Conservation (phyloP, 37 sponge, comb jelly and placozoan species). For the Aplysina aerophoba region DNA sequence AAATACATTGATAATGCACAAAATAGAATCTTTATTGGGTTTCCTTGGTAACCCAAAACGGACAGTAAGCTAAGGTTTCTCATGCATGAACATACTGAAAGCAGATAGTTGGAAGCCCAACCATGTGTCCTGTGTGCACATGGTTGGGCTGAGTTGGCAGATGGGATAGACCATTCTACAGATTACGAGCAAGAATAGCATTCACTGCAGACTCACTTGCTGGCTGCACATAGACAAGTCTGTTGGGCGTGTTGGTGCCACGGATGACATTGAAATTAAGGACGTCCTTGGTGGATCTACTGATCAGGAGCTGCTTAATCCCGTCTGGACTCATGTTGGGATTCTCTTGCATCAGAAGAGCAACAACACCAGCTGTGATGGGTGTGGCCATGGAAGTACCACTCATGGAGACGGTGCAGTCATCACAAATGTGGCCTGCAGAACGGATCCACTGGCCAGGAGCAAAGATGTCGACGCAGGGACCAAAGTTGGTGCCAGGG, state of each 20-base stretch:
- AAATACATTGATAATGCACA: too few species aligned
- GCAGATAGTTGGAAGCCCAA: too few species aligned
- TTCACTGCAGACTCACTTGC: not conserved
- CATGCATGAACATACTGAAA: too few species aligned
- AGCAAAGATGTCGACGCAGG: constrained; percentile 78
- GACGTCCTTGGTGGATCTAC: constrained; percentile 29
- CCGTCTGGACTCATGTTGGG: constrained; percentile 52
- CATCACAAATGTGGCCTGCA: constrained; percentile 45
- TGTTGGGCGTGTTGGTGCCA: constrained; percentile 52
- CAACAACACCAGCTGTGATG: constrained; percentile 60
- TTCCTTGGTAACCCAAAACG: too few species aligned
- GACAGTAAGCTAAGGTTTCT: too few species aligned
- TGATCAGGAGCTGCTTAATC: constrained; percentile 38
- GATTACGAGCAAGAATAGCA: not conserved
- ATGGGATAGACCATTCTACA: too few species aligned
- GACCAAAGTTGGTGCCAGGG: constrained; percentile 51
- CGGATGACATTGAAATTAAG: constrained; percentile 25
- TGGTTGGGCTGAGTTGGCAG: too few species aligned
- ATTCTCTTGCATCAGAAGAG: constrained; percentile 40
- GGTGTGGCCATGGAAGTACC: constrained; percentile 78
- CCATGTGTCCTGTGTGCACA: too few species aligned
- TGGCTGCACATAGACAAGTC: constrained; percentile 42
- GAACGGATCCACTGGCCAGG: constrained; percentile 59
- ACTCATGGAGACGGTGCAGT: constrained; percentile 34
- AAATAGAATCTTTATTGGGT: too few species aligned